Percentiles rank a stretch among this genome's conserved stretches.
Evolutionary conservation across 2,888 invertebrate species (phyloP).

Genomic region (Lamproptera curius): DNA sequence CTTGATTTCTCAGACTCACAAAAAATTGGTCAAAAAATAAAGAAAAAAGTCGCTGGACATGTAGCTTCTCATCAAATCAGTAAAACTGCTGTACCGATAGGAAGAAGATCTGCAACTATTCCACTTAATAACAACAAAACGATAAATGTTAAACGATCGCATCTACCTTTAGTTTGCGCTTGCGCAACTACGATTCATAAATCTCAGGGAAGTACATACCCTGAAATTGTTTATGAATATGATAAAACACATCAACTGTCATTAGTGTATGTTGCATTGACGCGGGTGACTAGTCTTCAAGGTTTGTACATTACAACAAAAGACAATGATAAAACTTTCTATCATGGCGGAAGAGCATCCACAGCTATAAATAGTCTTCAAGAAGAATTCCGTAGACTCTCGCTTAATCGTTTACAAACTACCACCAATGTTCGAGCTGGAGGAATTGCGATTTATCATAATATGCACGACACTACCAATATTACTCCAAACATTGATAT

Average conservation of each 20-base stretch:
- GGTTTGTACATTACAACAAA: background rate
- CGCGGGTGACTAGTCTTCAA: slow-evolving; percentile 1
- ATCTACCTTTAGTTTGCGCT: slow-evolving; percentile 22
- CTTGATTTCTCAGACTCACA: background rate
- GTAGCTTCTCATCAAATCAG: slow-evolving; percentile 10
- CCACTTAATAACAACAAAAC: slow-evolving; percentile 19
- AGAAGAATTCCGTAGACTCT: background rate
- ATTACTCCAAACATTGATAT: no score
- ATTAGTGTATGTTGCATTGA: slow-evolving; percentile 1
- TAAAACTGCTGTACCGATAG: slow-evolving; percentile 13
- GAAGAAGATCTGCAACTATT: slow-evolving; percentile 11
- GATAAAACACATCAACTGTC: background rate
- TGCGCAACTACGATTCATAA: slow-evolving; percentile 35
- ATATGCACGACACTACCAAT: no score
- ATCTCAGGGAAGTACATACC: slow-evolving; percentile 22
- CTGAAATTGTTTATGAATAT: slow-evolving; percentile 4
- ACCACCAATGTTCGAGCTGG: background rate
- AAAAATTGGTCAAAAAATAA: background rate
- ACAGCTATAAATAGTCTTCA: background rate
- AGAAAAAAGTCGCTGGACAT: slow-evolving; percentile 1
- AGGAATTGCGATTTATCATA: no score
- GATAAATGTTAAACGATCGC: slow-evolving; percentile 23
- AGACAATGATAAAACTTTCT: background rate
- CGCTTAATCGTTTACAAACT: background rate
- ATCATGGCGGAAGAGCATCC: background rate